A percentile compares a stretch with the other conserved stretches of the same genome.
phyloP scores from a whole-genome alignment of 2,888 invertebrate genomes.

The Sarcophaga carnaria region DNA sequence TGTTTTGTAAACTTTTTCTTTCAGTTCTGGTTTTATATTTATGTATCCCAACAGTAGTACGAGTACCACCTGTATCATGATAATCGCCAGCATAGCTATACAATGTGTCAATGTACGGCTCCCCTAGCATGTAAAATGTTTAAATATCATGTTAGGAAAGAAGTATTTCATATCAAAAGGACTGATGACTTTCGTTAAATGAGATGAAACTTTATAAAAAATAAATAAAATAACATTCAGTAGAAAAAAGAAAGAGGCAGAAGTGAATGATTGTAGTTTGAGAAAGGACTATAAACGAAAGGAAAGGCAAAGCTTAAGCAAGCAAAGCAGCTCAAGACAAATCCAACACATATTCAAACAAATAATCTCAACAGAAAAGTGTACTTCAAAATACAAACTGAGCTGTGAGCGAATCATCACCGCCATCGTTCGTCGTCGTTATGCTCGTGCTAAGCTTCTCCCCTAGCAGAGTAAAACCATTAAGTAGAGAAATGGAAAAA shows the following conservation, averaged over 20 bases:
- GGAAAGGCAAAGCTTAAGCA: constrained; percentile 5
- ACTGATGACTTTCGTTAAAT: constrained; percentile 57
- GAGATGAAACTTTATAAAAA: constrained; percentile 7
- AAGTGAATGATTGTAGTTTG: constrained; percentile 10
- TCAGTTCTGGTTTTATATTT: constrained; percentile 46
- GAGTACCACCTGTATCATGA: constrained; percentile 39
- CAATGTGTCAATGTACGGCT: constrained; percentile 56
- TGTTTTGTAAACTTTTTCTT: constrained; percentile 67
- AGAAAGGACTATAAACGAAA: constrained; percentile 16
- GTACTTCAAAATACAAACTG: no score
- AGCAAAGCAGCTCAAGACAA: constrained; percentile 42
- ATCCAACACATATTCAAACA: constrained; percentile 57
- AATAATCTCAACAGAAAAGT: no score
- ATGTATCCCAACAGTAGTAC: constrained; percentile 44
- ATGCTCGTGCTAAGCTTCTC: no score
- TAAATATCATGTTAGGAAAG: constrained; percentile 50
- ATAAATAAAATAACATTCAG: neutral
- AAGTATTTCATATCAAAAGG: constrained; percentile 48
- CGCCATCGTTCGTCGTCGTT: no score
- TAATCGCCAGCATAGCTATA: constrained; percentile 5
- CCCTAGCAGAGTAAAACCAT: no score
- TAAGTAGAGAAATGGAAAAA: no score
- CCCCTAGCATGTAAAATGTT: constrained; percentile 47
- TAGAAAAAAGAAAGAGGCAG: constrained; percentile 31
- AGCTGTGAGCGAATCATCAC: no score